Percentiles rank a stretch among this genome's conserved stretches.
Evolutionary conservation across 2,888 invertebrate species (phyloP).

Genomic region (Drosophila recens): DNA sequence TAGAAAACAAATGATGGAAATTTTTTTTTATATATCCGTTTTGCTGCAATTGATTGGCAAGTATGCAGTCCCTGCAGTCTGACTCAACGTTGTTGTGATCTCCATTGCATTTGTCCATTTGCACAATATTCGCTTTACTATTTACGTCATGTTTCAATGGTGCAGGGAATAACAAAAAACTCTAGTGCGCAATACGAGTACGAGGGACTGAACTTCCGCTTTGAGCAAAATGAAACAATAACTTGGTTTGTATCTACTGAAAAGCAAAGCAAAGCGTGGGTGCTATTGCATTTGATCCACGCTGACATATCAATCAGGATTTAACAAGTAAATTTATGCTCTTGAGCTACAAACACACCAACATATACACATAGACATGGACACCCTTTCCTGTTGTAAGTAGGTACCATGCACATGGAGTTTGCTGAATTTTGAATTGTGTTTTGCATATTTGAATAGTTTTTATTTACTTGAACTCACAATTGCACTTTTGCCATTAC

Average conservation of each 20-base stretch:
- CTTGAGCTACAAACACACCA: conserved; percentile 55
- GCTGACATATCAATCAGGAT: conserved; percentile 82
- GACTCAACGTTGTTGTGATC: neutral
- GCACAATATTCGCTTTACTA: neutral
- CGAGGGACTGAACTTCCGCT: conserved; percentile 33
- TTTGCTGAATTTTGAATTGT: conserved; percentile 70
- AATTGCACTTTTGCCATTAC: conserved; percentile 82
- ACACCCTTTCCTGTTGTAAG: conserved; percentile 1
- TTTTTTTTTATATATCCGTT: too few species aligned
- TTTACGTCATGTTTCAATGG: neutral
- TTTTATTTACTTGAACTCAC: conserved; percentile 82
- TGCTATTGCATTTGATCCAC: conserved; percentile 34
- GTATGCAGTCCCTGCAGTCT: neutral
- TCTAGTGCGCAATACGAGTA: conserved; percentile 19
- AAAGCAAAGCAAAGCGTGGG: conserved; percentile 33
- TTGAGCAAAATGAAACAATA: conserved; percentile 44
- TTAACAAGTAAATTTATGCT: conserved; percentile 83
- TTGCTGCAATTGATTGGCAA: neutral
- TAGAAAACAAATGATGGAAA: too few species aligned
- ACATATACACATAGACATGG: conserved; percentile 6
- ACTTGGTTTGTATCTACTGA: conserved; percentile 40
- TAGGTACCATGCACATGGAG: conserved; percentile 29
- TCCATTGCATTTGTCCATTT: neutral
- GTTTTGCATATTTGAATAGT: conserved; percentile 81
- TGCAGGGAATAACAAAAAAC: neutral